Evolutionary conservation across 2,113 vertebrate genomes (phyloP), one percentile per base, ranked within the genome.

Genomic region (Dromas ardeola): DNA sequence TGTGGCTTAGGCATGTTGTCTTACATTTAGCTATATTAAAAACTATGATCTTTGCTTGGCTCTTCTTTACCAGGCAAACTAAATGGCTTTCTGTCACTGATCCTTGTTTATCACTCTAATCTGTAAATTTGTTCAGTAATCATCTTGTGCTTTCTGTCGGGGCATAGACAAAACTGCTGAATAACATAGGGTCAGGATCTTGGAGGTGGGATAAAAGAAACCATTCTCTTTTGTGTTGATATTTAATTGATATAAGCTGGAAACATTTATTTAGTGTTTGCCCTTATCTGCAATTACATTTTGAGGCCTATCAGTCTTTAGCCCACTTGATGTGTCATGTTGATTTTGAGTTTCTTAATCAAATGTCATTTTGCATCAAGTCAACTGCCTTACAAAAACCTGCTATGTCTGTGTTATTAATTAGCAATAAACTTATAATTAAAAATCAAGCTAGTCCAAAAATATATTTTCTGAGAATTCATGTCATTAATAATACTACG

Each of bases 301-400:
- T 89, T 81, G 77, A 92, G 86, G 81, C 86, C 91, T 94, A 52
- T 95, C 94, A 84, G 73, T 93, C 86, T 92, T 78, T 87, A 53
- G 78, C 34, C 83, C 36, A 36, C 92, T 96, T 92, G 93, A 91
- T 76, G 56, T 96, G 96, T 95, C 96, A 95, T 92, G 95, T 95
- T 95, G 93, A 95, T 97, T 97, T 88, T 79, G 77, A 95, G 76
- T 91, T 97, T 88, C 92, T 91, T 96, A 95, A 97, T 96, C 92
- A 95, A 91, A 92, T 93, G 94, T 94, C 94, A 90, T 93, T 94
- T 86, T 96, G 80, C 76, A 94, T 95, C 95, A 95, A 92, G 63
- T 95, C 79, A 97, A 0, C 77, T 91, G 91, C 81, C 90, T 94
- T 72, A 84, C 47, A 86, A 79, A 89, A 95, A 78, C 69, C 63